phyloP scores from a whole-genome alignment of 1,140 invertebrate genomes.

The Limonius californicus region DNA sequence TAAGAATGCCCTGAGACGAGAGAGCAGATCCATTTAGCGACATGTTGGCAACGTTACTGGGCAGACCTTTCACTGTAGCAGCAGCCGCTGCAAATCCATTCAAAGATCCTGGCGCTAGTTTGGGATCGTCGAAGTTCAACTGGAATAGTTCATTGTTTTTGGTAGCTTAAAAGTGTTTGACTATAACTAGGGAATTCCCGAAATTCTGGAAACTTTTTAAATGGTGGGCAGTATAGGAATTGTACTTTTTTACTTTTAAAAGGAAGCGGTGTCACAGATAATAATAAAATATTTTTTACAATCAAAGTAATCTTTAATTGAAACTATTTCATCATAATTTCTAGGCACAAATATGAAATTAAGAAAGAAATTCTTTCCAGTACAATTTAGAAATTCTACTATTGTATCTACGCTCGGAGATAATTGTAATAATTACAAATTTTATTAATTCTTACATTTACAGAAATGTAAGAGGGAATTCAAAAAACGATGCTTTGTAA shows the following conservation, averaged over 20 bases:
- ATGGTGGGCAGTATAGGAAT: background rate
- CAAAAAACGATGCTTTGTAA: no score
- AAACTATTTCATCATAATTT: background rate
- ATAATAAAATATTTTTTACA: background rate
- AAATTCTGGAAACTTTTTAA: background rate
- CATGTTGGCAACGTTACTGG: constrained; percentile 33
- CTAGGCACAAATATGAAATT: no score
- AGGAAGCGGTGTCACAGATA: no score
- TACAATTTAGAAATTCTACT: no score
- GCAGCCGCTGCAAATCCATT: constrained; percentile 21
- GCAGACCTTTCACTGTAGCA: constrained; percentile 24
- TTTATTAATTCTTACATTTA: no score
- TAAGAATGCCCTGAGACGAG: constrained; percentile 24
- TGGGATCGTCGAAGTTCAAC: constrained; percentile 36
- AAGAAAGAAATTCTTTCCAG: no score
- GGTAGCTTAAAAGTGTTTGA: background rate
- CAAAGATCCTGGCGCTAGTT: constrained; percentile 20
- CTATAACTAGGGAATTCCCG: no score
- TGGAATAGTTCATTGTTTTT: background rate
- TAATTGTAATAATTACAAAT: no score
- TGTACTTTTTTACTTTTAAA: no score
- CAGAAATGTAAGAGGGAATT: no score
- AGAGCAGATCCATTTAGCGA: constrained; percentile 23
- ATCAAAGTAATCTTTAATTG: background rate
- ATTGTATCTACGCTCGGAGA: no score